These are phyloP conservation scores for Cephus runcator DNA, from an alignment of 2,888 invertebrate species.

Conservation along the genomic window DNA sequence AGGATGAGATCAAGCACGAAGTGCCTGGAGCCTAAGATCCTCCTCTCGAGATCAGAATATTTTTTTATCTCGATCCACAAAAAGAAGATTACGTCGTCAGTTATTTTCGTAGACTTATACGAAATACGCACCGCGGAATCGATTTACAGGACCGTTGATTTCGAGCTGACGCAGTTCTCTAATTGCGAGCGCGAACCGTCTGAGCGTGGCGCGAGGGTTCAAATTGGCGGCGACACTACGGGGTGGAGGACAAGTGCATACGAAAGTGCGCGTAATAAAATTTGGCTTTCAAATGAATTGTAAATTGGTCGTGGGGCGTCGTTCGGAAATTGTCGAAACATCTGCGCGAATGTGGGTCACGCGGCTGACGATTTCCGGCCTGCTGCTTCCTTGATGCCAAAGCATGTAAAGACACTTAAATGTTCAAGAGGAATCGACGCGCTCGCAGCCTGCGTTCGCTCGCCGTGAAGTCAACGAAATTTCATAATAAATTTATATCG, in stretches of 20 bases:
- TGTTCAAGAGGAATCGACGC: neutral
- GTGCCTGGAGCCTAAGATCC: neutral
- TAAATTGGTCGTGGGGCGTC: conserved; percentile 40
- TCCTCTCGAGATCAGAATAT: neutral
- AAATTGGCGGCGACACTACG: neutral
- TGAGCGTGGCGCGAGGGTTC: neutral
- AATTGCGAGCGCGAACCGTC: neutral
- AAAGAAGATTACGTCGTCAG: neutral
- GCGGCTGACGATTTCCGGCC: conserved; percentile 22
- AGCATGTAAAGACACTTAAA: neutral
- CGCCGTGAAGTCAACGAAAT: neutral
- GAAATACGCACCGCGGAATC: neutral
- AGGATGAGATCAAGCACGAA: neutral
- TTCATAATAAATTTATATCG: neutral
- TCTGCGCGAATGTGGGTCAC: conserved; percentile 49
- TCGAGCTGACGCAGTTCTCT: neutral
- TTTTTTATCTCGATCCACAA: neutral
- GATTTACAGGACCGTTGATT: neutral
- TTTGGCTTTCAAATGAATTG: conserved; percentile 49
- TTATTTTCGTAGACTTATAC: neutral
- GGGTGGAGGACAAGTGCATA: conserved; percentile 8
- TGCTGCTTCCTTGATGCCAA: neutral
- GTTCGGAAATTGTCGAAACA: conserved; percentile 17
- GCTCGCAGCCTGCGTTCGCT: neutral
- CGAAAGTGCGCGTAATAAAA: conserved; percentile 33